Evolutionary conservation across 2,888 invertebrate species (phyloP), one percentile per base, ranked within the genome.

Genomic region (Pristionchus exspectatus): DNA sequence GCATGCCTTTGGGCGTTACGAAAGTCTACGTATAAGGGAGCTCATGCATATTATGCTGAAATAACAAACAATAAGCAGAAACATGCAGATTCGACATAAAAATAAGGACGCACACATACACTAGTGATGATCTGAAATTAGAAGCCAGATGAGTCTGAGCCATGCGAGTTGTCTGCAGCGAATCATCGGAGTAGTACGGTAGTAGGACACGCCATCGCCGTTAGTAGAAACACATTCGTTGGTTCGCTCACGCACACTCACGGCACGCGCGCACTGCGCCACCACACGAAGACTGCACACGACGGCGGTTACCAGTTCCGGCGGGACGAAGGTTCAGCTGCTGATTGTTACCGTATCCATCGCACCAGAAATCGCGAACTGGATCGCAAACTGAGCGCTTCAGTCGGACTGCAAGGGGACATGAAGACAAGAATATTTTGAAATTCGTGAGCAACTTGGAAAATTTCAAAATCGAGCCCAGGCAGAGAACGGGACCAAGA

Each of bases 321-420:
- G 86, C 90, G 63, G 89, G 90, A 24, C 89, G 83, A 56, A 91
- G 86, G 87, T 88, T 87, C 38, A 86, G 84, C 54, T 86, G 77
- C 30, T 90, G 88, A 63, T 88, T 87, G 90, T 83, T 66, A 89
- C 87, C 81, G 88, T 90, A 77, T 88, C 90, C 91, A 90, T 83
- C 92, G 92, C 94, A 94, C 94, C 94, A 94, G 91, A 94, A 95
- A 91, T 94, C 94, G 69, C 93, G 94, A 87, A 94, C 91, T 72
- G 94, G 94, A 91, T 94, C 94, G 89, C 94, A 94, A 87, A 94
- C 92, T 88, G 91, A 91, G 86, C 94, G 94, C 89, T 92, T 92
- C 89, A 90, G 88, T 87, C 94, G 94, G 63, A 63, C 88, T 90
- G 88, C 81, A 88, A 77, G 74, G 88, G 88, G 88, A 74, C 72